Conservation (phyloP, 2,113 vertebrate species). For the Crotalus tigris region DNA sequence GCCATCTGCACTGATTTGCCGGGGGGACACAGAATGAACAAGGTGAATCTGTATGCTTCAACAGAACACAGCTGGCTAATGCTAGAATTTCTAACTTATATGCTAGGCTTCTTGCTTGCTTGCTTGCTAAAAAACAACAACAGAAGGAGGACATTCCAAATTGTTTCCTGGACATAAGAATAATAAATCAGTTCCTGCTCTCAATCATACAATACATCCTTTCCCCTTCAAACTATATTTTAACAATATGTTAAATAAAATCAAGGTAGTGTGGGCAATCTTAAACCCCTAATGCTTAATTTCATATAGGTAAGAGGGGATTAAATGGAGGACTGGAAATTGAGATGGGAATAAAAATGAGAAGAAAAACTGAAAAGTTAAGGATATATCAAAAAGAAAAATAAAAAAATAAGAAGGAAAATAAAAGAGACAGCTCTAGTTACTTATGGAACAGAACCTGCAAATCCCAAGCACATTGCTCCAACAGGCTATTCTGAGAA, state of each 20-base stretch:
- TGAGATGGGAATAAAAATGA: neutral
- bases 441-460: neutral
- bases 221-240: neutral
- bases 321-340: neutral
- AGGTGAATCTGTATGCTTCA: constrained; percentile 33
- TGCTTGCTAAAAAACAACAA: neutral
- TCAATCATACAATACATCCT: neutral
- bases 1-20: constrained; percentile 20
- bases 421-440: neutral
- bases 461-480: neutral
- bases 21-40: constrained; percentile 26
- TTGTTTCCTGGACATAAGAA: neutral
- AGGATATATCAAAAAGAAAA: neutral
- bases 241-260: neutral
- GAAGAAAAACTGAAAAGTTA: neutral
- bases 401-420: neutral
- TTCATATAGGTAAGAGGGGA: neutral
- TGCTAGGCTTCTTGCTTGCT: neutral
- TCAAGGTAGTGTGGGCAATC: neutral
- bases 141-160: neutral
- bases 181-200: neutral
- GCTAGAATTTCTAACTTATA: constrained; percentile 6
- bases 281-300: neutral
- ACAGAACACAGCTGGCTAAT: constrained; percentile 9
- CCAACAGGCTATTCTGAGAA: neutral